Conservation (phyloP, 2,113 vertebrate genomes). For the Tupaia chinensis region DNA sequence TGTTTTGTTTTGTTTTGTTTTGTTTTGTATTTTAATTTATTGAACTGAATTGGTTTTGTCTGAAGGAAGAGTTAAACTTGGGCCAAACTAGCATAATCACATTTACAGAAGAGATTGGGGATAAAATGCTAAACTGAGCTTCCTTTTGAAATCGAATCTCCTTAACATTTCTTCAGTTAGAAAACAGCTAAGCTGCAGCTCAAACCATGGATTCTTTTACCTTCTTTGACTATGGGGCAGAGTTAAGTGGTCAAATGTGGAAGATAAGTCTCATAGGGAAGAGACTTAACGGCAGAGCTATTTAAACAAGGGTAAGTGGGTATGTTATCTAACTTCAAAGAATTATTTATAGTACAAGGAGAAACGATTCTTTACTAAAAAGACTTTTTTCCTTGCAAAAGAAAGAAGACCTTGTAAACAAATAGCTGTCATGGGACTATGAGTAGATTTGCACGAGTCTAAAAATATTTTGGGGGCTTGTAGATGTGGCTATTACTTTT, state of each 20-base stretch:
- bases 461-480: neutral
- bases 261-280: neutral
- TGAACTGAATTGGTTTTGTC: neutral
- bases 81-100: neutral
- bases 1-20: neutral
- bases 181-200: neutral
- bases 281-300: neutral
- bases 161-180: neutral
- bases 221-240: neutral
- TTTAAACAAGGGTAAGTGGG: neutral
- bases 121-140: neutral
- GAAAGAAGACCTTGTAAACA: neutral
- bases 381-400: slow-evolving; percentile 37
- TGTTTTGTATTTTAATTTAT: neutral
- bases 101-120: neutral
- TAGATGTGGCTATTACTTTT: neutral
- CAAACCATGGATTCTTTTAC: neutral
- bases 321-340: neutral
- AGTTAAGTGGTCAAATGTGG: neutral
- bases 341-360: neutral
- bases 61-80: slow-evolving; percentile 8
- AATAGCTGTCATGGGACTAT: neutral
- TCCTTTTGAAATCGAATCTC: neutral
- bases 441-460: neutral
- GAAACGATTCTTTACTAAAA: slow-evolving; percentile 28